Evolutionary conservation across 1,140 invertebrate species (phyloP), one percentile per base, ranked within the genome.

Genomic region (Bombyx mandarina): DNA sequence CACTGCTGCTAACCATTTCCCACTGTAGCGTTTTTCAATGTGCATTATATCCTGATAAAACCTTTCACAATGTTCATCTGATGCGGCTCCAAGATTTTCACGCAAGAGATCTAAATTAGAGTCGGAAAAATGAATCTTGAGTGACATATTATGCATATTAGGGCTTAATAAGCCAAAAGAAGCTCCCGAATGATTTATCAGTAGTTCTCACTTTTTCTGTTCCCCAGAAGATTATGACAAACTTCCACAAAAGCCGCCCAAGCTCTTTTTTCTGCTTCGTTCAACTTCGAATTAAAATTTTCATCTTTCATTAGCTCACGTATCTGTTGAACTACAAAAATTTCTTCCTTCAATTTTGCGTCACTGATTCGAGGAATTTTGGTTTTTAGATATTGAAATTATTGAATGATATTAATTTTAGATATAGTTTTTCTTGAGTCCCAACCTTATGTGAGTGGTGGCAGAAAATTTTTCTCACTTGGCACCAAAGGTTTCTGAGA

Each of bases 381-480:
- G 42, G 43, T 47, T 60, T 59, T 64, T 45, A 81, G 49, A 64
- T 77, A 73, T 35, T 65, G 43, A 66, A 85, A 86, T 42, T 57
- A 67, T 52, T 54, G 6, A 55, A 59, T 65, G 47, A 82, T 65
- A 65, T 75, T 74, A 44, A 67, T n/a, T 56, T 78, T 55, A 46
- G 62, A 71, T 69, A 69, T 79, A 82, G 18, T 84, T 74, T 69
- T 88, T 86, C 65, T 79, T 80, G 22, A 79, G 54, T 35, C 68
- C 71, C 35, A 79, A 58, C 66, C 80, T 88, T 12, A 87, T 82
- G 56, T 86, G 73, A 10, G 59, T 58, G 73, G 69, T 62, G 75
- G 68, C 46, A 75, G 52, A 44, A 62, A 45, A 1, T 58, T 49
- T 12, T 57, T 51, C 42, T 57, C 51, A 48, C 48, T n/a, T 22